Evolutionary conservation across 64 coral and sea anemone genomes (phyloP), one percentile per base, ranked within the genome.

Genomic region (Anthopleura sola): DNA sequence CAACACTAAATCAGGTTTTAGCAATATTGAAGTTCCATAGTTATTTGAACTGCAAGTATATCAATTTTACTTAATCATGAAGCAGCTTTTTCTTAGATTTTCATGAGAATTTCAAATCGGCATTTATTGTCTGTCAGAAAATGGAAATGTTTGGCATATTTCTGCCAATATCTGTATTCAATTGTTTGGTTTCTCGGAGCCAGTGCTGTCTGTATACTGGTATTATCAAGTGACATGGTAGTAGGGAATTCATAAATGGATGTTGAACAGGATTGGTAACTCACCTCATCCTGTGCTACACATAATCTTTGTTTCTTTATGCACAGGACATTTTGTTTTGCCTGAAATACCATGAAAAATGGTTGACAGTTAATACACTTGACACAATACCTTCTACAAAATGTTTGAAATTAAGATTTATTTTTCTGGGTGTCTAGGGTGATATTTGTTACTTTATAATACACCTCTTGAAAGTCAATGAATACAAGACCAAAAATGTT

Each of bases 231-330:
- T 44, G 40, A 44, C 9, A 0, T 44, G 40, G 40, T 44, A 8
- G 40, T 69, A 11, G 66, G 31, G 11, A 16, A 36, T 71, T 71
- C 26, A 71, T 62, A 34, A 71, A 31, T 29, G n/a, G 66, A 34
- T 1, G 13, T 71, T 28, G 12, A 31, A 31, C 5, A 66, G 60
- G 24, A n/a, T 36, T 8, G 74, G 23, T 10, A 9, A 38, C 71
- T 55, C 90, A 97, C 94, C 94, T 97, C 94, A 86, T 92, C 84
- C 75, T 92, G 66, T 4, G 94, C 94, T 29, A 92, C 87, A 60
- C 80, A 55, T n/a, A 97, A 57, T 49, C 84, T 97, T 51, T 97
- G 79, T 49, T 92, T 92, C 55, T 92, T 97, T 5, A 97, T 84
- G 66, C 88, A 80, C 19, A 92, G 69, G 34, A 92, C 88, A 86